Percentiles rank a stretch among this genome's conserved stretches.
Evolutionary conservation across 2,797 vertebrate genomes (phyloP).

Genomic region (Cynopterus sphinx): DNA sequence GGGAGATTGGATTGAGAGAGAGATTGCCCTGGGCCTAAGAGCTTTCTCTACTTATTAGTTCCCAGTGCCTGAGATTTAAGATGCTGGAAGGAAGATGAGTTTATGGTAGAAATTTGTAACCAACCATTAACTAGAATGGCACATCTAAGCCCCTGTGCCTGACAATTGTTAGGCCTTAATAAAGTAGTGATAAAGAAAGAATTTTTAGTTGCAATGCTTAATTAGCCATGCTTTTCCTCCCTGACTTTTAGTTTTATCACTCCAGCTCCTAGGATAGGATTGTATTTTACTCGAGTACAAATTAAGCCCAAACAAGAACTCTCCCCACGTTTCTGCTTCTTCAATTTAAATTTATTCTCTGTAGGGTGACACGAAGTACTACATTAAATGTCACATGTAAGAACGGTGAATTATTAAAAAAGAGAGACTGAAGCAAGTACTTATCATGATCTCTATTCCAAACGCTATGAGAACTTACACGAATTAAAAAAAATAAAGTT

Average conservation of each 20-base stretch:
- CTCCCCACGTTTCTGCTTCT: slow-evolving; percentile 43
- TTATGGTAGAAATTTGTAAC: slow-evolving; percentile 59
- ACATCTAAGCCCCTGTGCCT: neutral
- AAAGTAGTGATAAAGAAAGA: slow-evolving; percentile 70
- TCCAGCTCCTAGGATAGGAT: slow-evolving; percentile 73
- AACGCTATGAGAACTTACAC: neutral
- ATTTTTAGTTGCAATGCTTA: slow-evolving; percentile 71
- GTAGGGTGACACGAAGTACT: slow-evolving; percentile 11
- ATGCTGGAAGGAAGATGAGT: slow-evolving; percentile 51
- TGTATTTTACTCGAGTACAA: slow-evolving; percentile 72
- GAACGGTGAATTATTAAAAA: slow-evolving; percentile 45
- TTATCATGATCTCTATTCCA: slow-evolving; percentile 20
- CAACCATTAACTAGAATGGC: slow-evolving; percentile 56
- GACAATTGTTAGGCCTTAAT: slow-evolving; percentile 74
- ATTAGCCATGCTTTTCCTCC: slow-evolving; percentile 78
- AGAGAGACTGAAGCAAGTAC: neutral
- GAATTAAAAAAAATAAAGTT: neutral
- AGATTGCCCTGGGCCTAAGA: slow-evolving; percentile 11
- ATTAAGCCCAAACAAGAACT: slow-evolving; percentile 69
- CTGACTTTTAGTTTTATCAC: slow-evolving; percentile 79
- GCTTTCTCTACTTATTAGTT: slow-evolving; percentile 52
- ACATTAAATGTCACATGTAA: neutral
- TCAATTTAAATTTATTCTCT: slow-evolving; percentile 62
- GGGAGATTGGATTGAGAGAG: neutral
- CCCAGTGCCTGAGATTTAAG: neutral